Percentiles rank a stretch among this genome's conserved stretches.
phyloP scores from a whole-genome alignment of 1,140 invertebrate species.

The Zaprionus tsacasi region DNA sequence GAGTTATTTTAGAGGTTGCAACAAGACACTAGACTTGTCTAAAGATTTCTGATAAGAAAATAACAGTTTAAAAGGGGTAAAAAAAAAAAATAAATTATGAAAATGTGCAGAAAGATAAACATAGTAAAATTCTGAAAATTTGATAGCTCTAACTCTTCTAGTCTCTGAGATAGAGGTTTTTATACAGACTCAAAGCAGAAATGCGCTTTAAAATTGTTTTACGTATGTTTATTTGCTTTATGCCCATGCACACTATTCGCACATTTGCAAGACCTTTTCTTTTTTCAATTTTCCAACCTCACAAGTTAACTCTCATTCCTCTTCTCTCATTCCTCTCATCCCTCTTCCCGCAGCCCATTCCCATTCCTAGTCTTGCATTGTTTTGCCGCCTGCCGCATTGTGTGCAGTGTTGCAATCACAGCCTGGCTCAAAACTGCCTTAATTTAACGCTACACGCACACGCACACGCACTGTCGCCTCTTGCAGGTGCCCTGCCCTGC shows the following conservation, averaged over 20 bases:
- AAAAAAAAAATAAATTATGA: too few relatives aligned
- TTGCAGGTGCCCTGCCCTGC: constrained; percentile 2
- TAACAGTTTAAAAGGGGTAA: too few relatives aligned
- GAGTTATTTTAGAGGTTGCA: constrained; percentile 45
- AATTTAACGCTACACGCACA: constrained; percentile 78
- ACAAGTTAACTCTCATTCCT: not conserved
- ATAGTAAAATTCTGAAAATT: too few relatives aligned
- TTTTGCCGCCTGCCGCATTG: constrained; percentile 19
- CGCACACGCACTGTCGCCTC: constrained; percentile 58
- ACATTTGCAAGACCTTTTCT: constrained; percentile 1
- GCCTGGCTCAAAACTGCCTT: constrained; percentile 45
- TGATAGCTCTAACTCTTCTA: too few relatives aligned
- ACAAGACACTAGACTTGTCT: not conserved
- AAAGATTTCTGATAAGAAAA: not conserved
- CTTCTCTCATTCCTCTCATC: not conserved
- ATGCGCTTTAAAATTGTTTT: not conserved
- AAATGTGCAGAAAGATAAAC: too few relatives aligned
- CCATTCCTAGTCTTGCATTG: not conserved
- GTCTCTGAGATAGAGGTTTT: too few relatives aligned
- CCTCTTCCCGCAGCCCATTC: not conserved
- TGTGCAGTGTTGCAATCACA: constrained; percentile 33
- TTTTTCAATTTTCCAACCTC: constrained; percentile 46
- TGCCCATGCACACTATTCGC: constrained; percentile 1
- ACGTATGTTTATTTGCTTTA: not conserved
- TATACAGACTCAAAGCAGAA: too few relatives aligned